Base-by-base conservation (phyloP, 2,888 invertebrate species). In the Sericinus montela region DNA sequence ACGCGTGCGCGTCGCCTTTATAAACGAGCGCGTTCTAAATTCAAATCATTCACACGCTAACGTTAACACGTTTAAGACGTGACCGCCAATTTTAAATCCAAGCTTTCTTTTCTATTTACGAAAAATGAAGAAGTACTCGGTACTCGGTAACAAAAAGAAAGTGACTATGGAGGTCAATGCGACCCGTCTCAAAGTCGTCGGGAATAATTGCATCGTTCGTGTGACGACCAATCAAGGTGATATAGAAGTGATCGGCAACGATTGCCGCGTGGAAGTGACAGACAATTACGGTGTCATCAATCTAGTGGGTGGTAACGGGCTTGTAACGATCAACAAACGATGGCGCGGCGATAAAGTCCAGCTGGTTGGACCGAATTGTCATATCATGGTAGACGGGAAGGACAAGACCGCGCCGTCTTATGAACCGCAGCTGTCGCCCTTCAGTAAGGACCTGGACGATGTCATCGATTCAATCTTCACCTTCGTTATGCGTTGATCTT, bases 121-220 rank as follows among this genome's bases (percentile, higher is more conserved):
- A 14, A 82, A 72, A 65, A 88, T 88, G 87, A 87, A 88, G 70
- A 76, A 73, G 45, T 87, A 87, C 62, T 83, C 85, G 41, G 68
- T 88, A 28, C 72, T 88, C 51, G 87, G 87, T 15, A 85, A 88
- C 68, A 88, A 86, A 69, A 88, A 87, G 75, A 88, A 85, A 63
- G 86, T 88, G 52, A 87, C 86, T 25, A 85, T 87, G 85, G 84
- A 84, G 51, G 67, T 62, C 10, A 87, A 87, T 53, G 70, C 69
- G 9, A 73, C 81, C 0, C 71, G 70, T 5, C 62, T 88, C 13
- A 87, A 82, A 67, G 76, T 88, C 4, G 78, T 88, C 38, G 87
- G 87, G 0, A 88, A 86, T 59, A 74, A 74, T 55, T 87, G 88
- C 56, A 82, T 84, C 39, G 65, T 87, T 23, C 62, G 72, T 29